phyloP scores from a whole-genome alignment of 1,140 invertebrate species.

The Apis dorsata region DNA sequence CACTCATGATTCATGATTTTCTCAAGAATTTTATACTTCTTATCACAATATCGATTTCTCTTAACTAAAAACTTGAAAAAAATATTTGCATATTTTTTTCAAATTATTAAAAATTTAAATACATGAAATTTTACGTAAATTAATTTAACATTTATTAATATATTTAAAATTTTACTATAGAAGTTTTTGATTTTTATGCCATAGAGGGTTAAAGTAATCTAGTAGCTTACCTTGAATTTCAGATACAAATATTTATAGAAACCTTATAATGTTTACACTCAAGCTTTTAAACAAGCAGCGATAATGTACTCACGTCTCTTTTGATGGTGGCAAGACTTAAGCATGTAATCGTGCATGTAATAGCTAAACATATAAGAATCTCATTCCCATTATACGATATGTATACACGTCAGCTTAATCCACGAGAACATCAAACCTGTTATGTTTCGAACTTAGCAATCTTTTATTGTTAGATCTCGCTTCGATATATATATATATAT shows the following conservation, averaged over 20 bases:
- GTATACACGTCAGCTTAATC: neutral
- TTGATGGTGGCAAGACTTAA: neutral
- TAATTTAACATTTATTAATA: neutral
- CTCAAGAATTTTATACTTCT: neutral
- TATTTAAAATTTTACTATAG: neutral
- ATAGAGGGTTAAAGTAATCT: too few species aligned
- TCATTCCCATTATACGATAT: slow-evolving; percentile 17
- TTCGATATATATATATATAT: neutral
- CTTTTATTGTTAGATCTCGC: neutral
- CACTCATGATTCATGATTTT: neutral
- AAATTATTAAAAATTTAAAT: neutral
- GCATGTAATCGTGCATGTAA: slow-evolving; percentile 17
- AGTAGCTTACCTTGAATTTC: neutral
- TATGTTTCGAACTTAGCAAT: neutral
- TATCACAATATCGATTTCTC: slow-evolving; percentile 22
- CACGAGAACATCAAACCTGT: neutral
- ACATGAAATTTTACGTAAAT: neutral
- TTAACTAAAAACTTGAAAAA: neutral
- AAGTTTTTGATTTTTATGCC: too few species aligned
- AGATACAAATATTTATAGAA: slow-evolving; percentile 41
- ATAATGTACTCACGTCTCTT: slow-evolving; percentile 14
- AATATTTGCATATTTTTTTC: slow-evolving; percentile 11
- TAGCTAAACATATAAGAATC: slow-evolving; percentile 15
- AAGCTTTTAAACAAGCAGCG: neutral
- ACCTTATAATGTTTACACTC: slow-evolving; percentile 27